Evolutionary conservation across 2,113 vertebrate species (phyloP).

Genomic region (Sturnira hondurensis): DNA sequence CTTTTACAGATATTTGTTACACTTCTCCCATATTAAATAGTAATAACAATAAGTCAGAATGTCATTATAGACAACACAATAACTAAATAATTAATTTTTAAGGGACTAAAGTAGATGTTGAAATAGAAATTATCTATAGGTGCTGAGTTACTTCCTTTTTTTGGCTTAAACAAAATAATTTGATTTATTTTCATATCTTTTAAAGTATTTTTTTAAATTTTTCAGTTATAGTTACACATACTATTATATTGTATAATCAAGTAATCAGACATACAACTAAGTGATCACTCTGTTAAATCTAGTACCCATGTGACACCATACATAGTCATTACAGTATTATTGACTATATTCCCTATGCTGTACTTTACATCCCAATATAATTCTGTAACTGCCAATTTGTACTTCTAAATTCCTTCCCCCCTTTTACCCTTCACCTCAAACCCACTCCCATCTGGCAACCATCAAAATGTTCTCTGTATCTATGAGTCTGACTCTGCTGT

Average conservation of each 20-base stretch:
- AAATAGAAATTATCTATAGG: neutral
- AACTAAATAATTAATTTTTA: neutral
- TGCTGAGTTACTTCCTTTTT: neutral
- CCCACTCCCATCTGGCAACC: neutral
- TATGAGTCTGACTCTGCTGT: neutral
- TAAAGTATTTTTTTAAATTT: no score
- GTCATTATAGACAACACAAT: neutral
- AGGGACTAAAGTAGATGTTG: neutral
- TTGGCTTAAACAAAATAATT: neutral
- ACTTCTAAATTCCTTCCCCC: neutral
- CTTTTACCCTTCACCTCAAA: neutral
- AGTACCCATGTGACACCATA: no score
- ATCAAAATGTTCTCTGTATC: neutral
- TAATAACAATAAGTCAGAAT: neutral
- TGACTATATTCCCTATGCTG: no score
- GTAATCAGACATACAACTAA: no score
- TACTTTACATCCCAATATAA: no score
- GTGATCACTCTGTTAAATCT: no score
- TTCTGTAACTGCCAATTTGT: no score
- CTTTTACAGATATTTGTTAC: neutral
- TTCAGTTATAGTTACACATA: no score
- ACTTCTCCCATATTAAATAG: neutral
- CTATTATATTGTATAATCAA: no score
- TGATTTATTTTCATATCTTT: no score
- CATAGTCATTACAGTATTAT: no score